phyloP scores from a whole-genome alignment of 2,888 invertebrate species.

The Litoditis marina region DNA sequence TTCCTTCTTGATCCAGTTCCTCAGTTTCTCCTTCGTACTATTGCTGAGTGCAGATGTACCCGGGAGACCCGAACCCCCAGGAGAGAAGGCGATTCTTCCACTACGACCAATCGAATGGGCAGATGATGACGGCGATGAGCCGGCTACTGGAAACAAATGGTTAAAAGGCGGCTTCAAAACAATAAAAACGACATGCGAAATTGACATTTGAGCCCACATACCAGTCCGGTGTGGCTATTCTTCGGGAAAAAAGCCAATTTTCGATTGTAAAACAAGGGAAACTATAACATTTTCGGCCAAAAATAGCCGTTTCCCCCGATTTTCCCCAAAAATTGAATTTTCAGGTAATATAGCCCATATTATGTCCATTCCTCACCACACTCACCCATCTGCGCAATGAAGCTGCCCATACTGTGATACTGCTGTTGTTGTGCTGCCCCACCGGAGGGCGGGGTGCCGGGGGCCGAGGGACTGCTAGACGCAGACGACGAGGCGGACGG shows the following conservation, averaged over 20 bases:
- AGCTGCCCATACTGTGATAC: not conserved
- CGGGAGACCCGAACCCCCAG: not conserved
- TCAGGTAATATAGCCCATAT: too few species aligned
- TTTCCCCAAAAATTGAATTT: too few species aligned
- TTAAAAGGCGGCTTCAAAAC: too few species aligned
- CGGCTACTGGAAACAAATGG: too few species aligned
- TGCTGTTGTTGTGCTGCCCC: not conserved
- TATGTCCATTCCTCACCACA: too few species aligned
- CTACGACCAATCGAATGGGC: not conserved
- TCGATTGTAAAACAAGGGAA: not conserved
- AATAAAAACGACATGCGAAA: too few species aligned
- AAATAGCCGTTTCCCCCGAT: too few species aligned
- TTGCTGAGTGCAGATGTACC: slow-evolving; percentile 1
- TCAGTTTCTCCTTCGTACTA: slow-evolving; percentile 20
- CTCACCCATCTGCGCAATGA: slow-evolving; percentile 1
- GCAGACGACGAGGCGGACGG: slow-evolving; percentile 14
- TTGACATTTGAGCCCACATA: not conserved
- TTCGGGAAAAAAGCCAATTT: not conserved
- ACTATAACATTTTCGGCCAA: too few species aligned
- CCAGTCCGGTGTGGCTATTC: not conserved
- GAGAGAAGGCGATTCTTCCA: not conserved
- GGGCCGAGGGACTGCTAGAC: not conserved
- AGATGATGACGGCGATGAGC: not conserved
- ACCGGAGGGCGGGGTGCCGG: slow-evolving; percentile 12
- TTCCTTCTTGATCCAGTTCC: slow-evolving; percentile 31